Conservation (phyloP, 2,113 vertebrate species). For the Antechinus flavipes region DNA sequence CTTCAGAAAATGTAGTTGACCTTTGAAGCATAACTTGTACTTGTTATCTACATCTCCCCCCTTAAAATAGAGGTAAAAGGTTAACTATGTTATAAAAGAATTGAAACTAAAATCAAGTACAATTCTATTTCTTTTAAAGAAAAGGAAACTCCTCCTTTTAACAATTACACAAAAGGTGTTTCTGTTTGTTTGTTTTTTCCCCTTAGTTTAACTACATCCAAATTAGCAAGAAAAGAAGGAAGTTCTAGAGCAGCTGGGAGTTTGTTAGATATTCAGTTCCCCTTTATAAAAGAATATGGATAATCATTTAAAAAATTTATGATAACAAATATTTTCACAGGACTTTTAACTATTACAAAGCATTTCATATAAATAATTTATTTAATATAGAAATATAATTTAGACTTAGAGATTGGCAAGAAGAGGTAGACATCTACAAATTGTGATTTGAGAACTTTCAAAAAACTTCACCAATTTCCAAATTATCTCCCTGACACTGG, state of each 20-base stretch:
- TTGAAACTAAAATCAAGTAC: not conserved
- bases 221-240: not conserved
- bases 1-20: slow-evolving; percentile 38
- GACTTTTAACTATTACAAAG: not conserved
- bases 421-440: not conserved
- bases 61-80: slow-evolving; percentile 48
- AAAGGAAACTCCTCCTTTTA: not conserved
- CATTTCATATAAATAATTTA: not conserved
- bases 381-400: not conserved
- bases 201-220: not conserved
- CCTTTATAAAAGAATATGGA: not conserved
- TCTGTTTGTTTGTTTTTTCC: not conserved
- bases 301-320: not conserved
- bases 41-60: slow-evolving; percentile 24
- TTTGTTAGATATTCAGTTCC: not conserved
- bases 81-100: not conserved
- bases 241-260: not conserved
- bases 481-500: not conserved
- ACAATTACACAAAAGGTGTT: not conserved
- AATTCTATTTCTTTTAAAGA: not conserved
- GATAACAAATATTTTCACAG: not conserved
- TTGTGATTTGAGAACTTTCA: not conserved
- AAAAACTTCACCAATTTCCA: not conserved
- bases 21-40: slow-evolving; percentile 36
- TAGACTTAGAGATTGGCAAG: not conserved